Evolutionary conservation across 2,113 vertebrate species (phyloP).

Genomic region (Channa argus): DNA sequence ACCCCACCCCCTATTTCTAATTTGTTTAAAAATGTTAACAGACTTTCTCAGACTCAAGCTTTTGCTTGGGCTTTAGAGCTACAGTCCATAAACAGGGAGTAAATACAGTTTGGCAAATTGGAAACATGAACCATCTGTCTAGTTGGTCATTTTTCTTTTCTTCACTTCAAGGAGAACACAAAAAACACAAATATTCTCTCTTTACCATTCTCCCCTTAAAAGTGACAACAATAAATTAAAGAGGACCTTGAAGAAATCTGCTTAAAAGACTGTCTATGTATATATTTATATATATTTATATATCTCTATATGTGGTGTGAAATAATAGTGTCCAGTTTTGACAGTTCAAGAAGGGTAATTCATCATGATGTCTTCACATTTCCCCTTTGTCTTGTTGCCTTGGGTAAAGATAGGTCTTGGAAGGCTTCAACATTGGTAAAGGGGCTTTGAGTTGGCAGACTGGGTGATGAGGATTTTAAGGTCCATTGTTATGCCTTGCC

Average conservation of each 20-base stretch:
- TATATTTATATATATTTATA: constrained; percentile 82
- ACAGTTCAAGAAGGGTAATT: constrained; percentile 65
- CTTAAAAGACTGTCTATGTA: constrained; percentile 82
- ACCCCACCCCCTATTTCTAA: constrained; percentile 67
- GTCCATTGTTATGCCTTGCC: constrained; percentile 87
- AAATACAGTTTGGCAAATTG: constrained; percentile 79
- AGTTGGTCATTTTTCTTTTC: constrained; percentile 49
- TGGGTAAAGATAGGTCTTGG: constrained; percentile 23
- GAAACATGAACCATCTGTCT: constrained; percentile 60
- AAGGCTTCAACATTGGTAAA: constrained; percentile 49
- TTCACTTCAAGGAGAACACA: constrained; percentile 50
- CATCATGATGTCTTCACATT: constrained; percentile 44
- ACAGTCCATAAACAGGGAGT: constrained; percentile 66
- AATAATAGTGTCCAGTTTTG: constrained; percentile 78
- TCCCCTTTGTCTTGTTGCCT: constrained; percentile 45
- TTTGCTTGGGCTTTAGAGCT: constrained; percentile 56
- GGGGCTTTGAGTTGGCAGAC: constrained; percentile 56
- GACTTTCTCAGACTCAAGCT: constrained; percentile 39
- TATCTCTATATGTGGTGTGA: constrained; percentile 81
- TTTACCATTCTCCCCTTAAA: constrained; percentile 74
- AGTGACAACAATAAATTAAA: constrained; percentile 86
- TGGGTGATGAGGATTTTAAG: constrained; percentile 63
- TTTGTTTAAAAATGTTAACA: constrained; percentile 48
- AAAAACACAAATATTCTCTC: constrained; percentile 55
- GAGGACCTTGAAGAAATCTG: constrained; percentile 81